Evolutionary conservation across 2,797 vertebrate species (phyloP), one percentile per base, ranked within the genome.

Genomic region (Hemibagrus guttatus): DNA sequence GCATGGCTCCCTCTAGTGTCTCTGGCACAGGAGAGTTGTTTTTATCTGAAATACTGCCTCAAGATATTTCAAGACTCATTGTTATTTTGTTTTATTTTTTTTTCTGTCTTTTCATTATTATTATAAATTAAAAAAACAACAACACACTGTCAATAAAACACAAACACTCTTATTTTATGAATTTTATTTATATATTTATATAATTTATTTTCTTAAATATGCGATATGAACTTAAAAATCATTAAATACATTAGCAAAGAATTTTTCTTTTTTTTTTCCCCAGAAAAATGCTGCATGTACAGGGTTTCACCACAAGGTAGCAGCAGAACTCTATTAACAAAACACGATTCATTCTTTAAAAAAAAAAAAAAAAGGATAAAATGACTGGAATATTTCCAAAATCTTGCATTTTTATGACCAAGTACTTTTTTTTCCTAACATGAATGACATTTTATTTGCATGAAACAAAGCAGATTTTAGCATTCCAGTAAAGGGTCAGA

Each of bases 1-100:
- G 26, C 64, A 54, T 88, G 86, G 78, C 86, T 78, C 89, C 89
- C 82, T 90, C 89, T 90, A 88, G 83, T 89, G 89, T 78, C 21
- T 26, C 13, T 4, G 1, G 28, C 49, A 78, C 52, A 21, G 31
- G 35, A 80, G 28, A 26, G 12, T 7, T 6, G 16, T 59, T 61
- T 80, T 61, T 54, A 46, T 23, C 9, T 81, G 39, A 81, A 63
- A 4, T 19, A 42, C 35, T 6, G 19, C 64, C 0, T 66, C 21
- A 21, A 56, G 28, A 19, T 9, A 80, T 26, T 39, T 63, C 28
- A 26, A 64, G 39, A 64, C 28, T 4, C 2, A 17, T 17, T 26
- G 7, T 61, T 39, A 23, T 59, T 19, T 23, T 12, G 54, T 2
- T 39, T 4, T 39, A 2, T 39, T 4, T 39, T 39, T 52, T 1